Evolutionary conservation across 2,113 vertebrate genomes (phyloP).

Genomic region (Corapipo altera): DNA sequence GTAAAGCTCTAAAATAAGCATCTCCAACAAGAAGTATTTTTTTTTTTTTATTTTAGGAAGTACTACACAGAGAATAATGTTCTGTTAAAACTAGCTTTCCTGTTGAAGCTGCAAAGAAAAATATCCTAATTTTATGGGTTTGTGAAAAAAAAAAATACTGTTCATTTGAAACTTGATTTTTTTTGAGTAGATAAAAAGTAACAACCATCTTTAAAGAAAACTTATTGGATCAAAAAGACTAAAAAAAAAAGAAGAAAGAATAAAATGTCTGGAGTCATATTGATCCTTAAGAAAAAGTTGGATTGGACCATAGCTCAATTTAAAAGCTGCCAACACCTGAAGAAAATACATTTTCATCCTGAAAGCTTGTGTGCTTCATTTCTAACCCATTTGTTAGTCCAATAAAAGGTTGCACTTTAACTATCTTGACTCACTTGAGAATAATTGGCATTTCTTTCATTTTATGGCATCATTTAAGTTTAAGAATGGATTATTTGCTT

Average conservation of each 20-base stretch:
- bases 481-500: conserved; percentile 63
- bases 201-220: conserved; percentile 16
- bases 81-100: conserved; percentile 8
- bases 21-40: not conserved
- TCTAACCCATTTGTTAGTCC: conserved; percentile 62
- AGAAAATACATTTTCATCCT: conserved; percentile 58
- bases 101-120: conserved; percentile 3
- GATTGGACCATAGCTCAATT: conserved; percentile 54
- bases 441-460: conserved; percentile 67
- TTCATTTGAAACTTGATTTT: conserved; percentile 4
- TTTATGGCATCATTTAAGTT: conserved; percentile 64
- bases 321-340: conserved; percentile 61
- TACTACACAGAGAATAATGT: not conserved
- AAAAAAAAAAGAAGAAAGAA: conserved; percentile 1
- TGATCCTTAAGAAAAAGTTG: conserved; percentile 54
- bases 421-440: conserved; percentile 57
- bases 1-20: not conserved
- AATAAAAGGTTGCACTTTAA: conserved; percentile 65
- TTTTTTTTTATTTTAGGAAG: not conserved
- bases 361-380: conserved; percentile 48
- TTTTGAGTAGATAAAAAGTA: conserved; percentile 37
- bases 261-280: conserved; percentile 43
- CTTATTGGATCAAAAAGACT: conserved; percentile 21
- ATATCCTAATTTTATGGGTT: not conserved
- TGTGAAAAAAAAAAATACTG: conserved; percentile 2